These are phyloP conservation scores for Norana najaformis DNA, from an alignment of 2,888 invertebrate species.

Conservation along the genomic window DNA sequence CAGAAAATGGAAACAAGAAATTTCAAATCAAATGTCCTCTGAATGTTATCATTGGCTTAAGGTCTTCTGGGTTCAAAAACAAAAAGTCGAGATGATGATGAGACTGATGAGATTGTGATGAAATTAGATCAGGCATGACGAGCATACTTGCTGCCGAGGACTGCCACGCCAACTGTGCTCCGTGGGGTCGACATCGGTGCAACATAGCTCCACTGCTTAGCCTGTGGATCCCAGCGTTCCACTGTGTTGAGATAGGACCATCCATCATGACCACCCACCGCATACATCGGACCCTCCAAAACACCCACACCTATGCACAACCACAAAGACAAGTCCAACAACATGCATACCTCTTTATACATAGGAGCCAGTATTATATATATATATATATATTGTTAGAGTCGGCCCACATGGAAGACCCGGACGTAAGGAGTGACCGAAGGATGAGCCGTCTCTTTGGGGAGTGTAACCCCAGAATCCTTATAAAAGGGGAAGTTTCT, in stretches of 20 bases:
- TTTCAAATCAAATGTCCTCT: not conserved
- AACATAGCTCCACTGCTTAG: constrained; percentile 85
- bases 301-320: constrained; percentile 24
- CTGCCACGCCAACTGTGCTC: constrained; percentile 87
- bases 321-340: not conserved
- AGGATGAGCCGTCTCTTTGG: no score
- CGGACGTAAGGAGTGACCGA: no score
- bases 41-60: not conserved
- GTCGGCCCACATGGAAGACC: no score
- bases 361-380: no score
- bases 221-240: constrained; percentile 87
- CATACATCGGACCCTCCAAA: constrained; percentile 81
- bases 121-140: not conserved
- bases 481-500: no score
- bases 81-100: not conserved
- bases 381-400: no score
- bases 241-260: constrained; percentile 93
- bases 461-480: no score
- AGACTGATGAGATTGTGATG: not conserved
- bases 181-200: constrained; percentile 86
- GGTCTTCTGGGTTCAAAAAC: not conserved
- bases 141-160: constrained; percentile 73
- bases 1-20: no score
- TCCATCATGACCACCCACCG: constrained; percentile 92
- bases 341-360: not conserved